Evolutionary conservation across 2,797 vertebrate species (phyloP), one percentile per base, ranked within the genome.

Genomic region (Sebastes flavidus): DNA sequence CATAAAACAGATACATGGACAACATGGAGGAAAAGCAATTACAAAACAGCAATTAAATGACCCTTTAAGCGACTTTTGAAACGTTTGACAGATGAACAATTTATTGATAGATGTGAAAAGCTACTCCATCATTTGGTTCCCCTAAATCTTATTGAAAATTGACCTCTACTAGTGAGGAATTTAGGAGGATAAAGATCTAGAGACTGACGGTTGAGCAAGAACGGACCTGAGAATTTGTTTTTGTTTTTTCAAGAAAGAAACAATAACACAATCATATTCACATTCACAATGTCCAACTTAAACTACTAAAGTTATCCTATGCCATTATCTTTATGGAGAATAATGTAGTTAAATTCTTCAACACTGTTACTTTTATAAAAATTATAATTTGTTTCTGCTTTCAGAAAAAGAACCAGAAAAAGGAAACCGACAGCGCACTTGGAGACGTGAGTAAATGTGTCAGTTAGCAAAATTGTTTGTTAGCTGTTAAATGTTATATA

Each of bases 381-480:
- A 24, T 58, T 1, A 24, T 4, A 25, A 42, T 42, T 62, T 85
- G 2, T 42, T 77, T 87, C 14, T 61, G 2, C 60, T 60, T 52
- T 22, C 65, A 98, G 97, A 91, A 82, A 2, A 94, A 95, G 73
- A 95, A 94, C 87, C 24, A 79, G 29, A 79, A 87, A 84, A 88
- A 89, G 24, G 75, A 90, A 86, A 42, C 73, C 2, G 25, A 75
- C 0, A 81, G 74, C 25, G 46, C 88, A 6, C 83, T 98, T 56
- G 95, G 92, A 93, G 80, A 95, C 90, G 98, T 98, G 92, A 96
- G 96, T 91, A 70, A 61, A 78, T 58, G 4, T 79, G 8, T 82
- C 25, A 42, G 14, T 22, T 2, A 36, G n/a, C 4, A 59, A 2
- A 4, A 2, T 30, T 52, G 20, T 18, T 52, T 52, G n/a, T 27